Evolutionary conservation across 2,797 vertebrate species (phyloP), one percentile per base, ranked within the genome.

Genomic region (Sibirionetta formosa): DNA sequence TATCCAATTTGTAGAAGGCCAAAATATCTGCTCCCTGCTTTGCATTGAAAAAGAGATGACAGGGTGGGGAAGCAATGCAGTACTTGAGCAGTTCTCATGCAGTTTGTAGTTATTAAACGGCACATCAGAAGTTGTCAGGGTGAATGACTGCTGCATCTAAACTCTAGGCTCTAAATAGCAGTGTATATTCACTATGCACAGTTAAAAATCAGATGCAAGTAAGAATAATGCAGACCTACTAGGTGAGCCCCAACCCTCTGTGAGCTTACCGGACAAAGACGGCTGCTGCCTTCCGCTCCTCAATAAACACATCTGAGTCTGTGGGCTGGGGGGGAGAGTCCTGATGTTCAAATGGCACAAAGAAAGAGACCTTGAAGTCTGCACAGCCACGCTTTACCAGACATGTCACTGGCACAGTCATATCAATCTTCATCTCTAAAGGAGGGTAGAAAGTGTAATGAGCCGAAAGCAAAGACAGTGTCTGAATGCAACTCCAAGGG

Each of bases 331-430:
- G 98, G 0, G 98, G 98, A 1, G 85, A 96, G 4, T 94, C 97
- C 94, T 99, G 99, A 56, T 98, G 97, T 91, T 99, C 97, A 77
- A 98, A 97, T 1, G 99, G 99, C 91, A 99, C 70, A 88, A 97
- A 99, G 97, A 99, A 99, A 29, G 99, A 99, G 3, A 98, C 71
- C 1, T 98, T 99, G 94, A 98, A 98, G 48, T 97, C 96, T 83
- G 98, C 95, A 29, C 98, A 98, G 38, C 98, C 98, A 1, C 98
- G 97, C 24, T 98, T 97, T 66, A 99, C 96, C 22, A 96, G 96
- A 88, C 98, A 98, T 1, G 98, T 98, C 87, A 99, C 99, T 0
- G 99, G 99, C 13, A 98, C 98, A 0, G 99, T 99, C 99, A 99
- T 99, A 40, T 98, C 98, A 75, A 99, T 98, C 77, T 98, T 99